Conservation (phyloP, 1,140 invertebrate species). For the Drosophila teissieri region DNA sequence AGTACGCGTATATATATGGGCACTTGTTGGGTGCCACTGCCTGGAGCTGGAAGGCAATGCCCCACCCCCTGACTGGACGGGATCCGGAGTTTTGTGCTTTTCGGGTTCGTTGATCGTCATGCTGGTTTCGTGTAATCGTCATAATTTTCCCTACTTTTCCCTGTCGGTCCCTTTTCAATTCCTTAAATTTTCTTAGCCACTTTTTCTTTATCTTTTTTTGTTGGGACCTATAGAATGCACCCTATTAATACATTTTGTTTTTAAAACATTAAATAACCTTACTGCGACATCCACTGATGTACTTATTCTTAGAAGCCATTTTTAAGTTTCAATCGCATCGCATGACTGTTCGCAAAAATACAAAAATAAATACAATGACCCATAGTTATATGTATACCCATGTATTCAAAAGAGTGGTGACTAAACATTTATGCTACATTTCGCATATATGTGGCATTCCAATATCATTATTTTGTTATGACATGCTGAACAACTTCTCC, state of each 20-base stretch:
- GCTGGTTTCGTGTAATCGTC: slow-evolving; percentile 73
- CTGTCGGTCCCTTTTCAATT: neutral
- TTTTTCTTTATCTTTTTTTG: neutral
- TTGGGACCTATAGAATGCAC: neutral
- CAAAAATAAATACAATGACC: neutral
- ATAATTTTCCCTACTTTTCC: slow-evolving; percentile 44
- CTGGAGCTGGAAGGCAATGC: slow-evolving; percentile 38
- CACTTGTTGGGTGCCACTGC: slow-evolving; percentile 61
- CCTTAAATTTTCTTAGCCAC: neutral
- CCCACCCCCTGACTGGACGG: slow-evolving; percentile 28
- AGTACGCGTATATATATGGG: slow-evolving; percentile 29
- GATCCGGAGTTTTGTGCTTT: slow-evolving; percentile 51
- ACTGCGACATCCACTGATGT: no score
- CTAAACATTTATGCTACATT: neutral
- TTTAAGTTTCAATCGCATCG: neutral
- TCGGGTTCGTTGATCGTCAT: slow-evolving; percentile 79
- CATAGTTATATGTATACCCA: neutral
- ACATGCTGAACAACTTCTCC: neutral
- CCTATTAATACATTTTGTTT: no score
- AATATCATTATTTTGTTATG: neutral
- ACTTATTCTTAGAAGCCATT: neutral
- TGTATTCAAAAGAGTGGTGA: neutral
- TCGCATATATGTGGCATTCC: neutral
- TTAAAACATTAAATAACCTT: no score
- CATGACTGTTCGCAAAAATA: neutral